phyloP scores from a whole-genome alignment of 2,888 invertebrate species.

The Lucinisca nassula region DNA sequence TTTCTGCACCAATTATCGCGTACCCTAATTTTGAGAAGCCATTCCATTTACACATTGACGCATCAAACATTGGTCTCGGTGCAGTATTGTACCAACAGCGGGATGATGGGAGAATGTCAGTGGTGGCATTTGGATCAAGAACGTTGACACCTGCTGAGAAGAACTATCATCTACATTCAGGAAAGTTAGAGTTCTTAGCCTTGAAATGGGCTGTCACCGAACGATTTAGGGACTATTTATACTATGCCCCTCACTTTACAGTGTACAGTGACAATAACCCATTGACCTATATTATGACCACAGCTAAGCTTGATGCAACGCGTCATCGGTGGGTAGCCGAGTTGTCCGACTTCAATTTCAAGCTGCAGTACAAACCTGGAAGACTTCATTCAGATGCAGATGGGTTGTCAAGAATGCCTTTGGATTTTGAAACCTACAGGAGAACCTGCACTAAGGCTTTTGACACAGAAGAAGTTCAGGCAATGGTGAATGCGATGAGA shows the following conservation, averaged over 20 bases:
- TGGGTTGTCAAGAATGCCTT: slow-evolving; percentile 22
- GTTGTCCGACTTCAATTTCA: slow-evolving; percentile 16
- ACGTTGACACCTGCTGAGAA: slow-evolving; percentile 64
- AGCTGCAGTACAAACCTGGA: slow-evolving; percentile 26
- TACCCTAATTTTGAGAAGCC: slow-evolving; percentile 37
- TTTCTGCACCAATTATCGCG: too few species aligned
- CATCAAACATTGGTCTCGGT: slow-evolving; percentile 6
- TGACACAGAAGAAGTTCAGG: not conserved
- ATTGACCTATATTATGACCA: slow-evolving; percentile 49
- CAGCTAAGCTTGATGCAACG: not conserved
- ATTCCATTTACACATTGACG: slow-evolving; percentile 14
- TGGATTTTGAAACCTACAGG: not conserved
- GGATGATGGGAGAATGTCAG: not conserved
- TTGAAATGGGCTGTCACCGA: too few species aligned
- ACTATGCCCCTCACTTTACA: slow-evolving; percentile 51
- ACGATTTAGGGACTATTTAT: slow-evolving; percentile 67
- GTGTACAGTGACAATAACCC: slow-evolving; percentile 64
- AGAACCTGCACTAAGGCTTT: not conserved
- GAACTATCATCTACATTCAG: slow-evolving; percentile 70
- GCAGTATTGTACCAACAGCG: slow-evolving; percentile 18
- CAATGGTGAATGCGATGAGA: too few species aligned
- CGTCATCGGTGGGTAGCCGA: not conserved
- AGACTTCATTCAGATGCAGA: not conserved
- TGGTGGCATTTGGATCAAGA: not conserved
- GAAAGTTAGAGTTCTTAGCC: slow-evolving; percentile 65